These are phyloP conservation scores for Malurus elegans DNA, from an alignment of 2,113 vertebrate species.

Conservation along the genomic window DNA sequence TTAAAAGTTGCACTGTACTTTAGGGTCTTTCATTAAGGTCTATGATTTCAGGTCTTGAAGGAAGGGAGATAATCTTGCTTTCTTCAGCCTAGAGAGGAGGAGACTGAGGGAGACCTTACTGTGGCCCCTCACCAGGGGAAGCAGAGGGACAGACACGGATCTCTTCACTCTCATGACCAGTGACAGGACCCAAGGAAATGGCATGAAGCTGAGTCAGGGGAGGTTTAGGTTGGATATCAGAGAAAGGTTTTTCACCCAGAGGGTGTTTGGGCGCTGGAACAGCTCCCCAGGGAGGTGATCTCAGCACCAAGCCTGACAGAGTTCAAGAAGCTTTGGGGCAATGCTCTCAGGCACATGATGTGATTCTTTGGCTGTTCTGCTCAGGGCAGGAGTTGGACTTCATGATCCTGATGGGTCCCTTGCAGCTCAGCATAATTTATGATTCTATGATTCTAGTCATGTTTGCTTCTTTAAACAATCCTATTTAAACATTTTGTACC, in stretches of 20 bases:
- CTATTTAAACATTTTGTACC: not conserved
- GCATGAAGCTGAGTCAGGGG: not conserved
- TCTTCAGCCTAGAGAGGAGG: not conserved
- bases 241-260: not conserved
- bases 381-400: not conserved
- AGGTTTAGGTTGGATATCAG: not conserved
- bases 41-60: not conserved
- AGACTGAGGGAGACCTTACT: not conserved
- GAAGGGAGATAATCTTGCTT: not conserved
- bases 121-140: not conserved
- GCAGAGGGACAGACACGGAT: not conserved
- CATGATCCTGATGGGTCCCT: not conserved
- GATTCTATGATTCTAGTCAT: not conserved
- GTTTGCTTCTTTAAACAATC: not conserved
- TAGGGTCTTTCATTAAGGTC: not conserved
- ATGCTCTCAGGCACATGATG: not conserved
- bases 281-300: not conserved
- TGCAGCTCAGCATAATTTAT: not conserved
- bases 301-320: not conserved
- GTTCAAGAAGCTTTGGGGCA: not conserved
- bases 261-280: not conserved
- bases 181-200: not conserved
- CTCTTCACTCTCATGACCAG: accelerated
- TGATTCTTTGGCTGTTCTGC: not conserved
- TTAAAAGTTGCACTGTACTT: not conserved